Evolutionary conservation across 2,797 vertebrate species (phyloP), one percentile per base, ranked within the genome.

Genomic region (Erpetoichthys calabaricus): DNA sequence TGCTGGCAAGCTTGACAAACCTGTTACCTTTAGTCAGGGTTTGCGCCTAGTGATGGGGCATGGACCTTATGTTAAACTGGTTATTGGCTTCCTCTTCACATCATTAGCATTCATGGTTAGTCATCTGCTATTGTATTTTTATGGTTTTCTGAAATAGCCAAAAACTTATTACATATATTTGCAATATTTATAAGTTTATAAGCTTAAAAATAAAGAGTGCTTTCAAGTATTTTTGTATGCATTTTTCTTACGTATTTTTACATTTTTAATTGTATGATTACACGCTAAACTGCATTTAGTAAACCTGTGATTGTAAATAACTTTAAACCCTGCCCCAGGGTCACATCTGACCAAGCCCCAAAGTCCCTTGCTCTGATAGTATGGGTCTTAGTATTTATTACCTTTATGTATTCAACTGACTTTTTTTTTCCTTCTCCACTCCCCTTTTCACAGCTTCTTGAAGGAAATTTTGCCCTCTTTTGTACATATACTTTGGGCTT

Each of bases 401-500:
- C 57, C 65, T 51, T 5, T 41, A 57, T 49, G 44, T 60, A 49
- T 51, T 8, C 57, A 43, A 44, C 52, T 46, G 44, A 2, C 47
- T 52, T 58, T 10, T 51, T 51, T 3, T 60, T 63, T 60, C 59
- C 59, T 56, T n/a, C 6, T 44, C 42, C 2, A 45, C 10, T 65
- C 4, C 7, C 51, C 65, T 1, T 57, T 5, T 60, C 60, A 0
- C 74, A 98, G 94, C 81, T 98, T 8, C 75, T 98, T 61, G 92
- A 98, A 47, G 94, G 94, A 44, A 97, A 97, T 78, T 95, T 97
- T n/a, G 92, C 91, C 5, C 82, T 98, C 55, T 98, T 96, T 75
- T 88, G 93, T 66, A 92, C 83, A 57, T 89, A 96, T 25, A 83
- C 91, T 8, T 75, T 97, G 51, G 89, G 87, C 58, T 91, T 95